Evolutionary conservation across 1,140 invertebrate species (phyloP).

Genomic region (Drosophila oshimai): DNA sequence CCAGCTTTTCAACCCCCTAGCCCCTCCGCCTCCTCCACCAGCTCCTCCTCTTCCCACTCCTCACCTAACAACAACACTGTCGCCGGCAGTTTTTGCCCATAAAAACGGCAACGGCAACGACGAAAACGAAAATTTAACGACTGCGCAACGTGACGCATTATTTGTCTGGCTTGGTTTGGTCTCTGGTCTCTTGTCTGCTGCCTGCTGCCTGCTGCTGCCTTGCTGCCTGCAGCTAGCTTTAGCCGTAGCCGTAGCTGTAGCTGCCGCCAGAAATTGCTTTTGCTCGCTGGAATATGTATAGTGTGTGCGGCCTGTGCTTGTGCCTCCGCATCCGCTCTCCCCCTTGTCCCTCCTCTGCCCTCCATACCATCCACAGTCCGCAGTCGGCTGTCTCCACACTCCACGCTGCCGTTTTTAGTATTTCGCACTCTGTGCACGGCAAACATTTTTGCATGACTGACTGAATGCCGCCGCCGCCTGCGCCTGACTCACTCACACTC

Average conservation of each 20-base stretch:
- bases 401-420: slow-evolving; percentile 74
- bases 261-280: slow-evolving; percentile 78
- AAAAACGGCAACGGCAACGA: slow-evolving; percentile 67
- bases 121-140: slow-evolving; percentile 80
- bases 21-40: not conserved
- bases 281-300: slow-evolving; percentile 55
- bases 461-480: slow-evolving; percentile 64
- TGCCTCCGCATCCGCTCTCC: slow-evolving; percentile 18
- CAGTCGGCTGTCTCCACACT: slow-evolving; percentile 28
- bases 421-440: slow-evolving; percentile 74
- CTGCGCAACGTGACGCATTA: slow-evolving; percentile 80
- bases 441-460: slow-evolving; percentile 81
- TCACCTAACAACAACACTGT: slow-evolving; percentile 31
- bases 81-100: slow-evolving; percentile 70
- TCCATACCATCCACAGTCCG: slow-evolving; percentile 2
- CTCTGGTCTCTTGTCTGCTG: slow-evolving; percentile 43
- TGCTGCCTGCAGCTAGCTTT: slow-evolving; percentile 43
- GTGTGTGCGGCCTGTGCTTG: slow-evolving; percentile 42
- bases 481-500: slow-evolving; percentile 65
- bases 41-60: not conserved
- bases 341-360: not conserved
- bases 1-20: slow-evolving; percentile 35
- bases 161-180: slow-evolving; percentile 64
- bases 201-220: slow-evolving; percentile 5
- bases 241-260: slow-evolving; percentile 26